Evolutionary conservation across 2,888 invertebrate genomes (phyloP).

Genomic region (Nowickia ferox): DNA sequence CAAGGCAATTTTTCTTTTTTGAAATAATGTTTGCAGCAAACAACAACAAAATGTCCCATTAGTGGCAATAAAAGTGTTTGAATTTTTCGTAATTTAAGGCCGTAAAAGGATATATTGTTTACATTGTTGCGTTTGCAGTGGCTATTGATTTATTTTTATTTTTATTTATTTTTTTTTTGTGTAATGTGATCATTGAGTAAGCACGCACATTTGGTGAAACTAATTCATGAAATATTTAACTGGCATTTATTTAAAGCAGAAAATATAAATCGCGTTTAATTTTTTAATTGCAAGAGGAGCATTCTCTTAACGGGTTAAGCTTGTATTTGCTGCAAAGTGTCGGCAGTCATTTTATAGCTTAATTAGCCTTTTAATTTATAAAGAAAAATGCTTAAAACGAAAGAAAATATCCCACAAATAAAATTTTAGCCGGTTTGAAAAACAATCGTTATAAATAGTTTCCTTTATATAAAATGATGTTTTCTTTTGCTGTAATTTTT

Average conservation of each 20-base stretch:
- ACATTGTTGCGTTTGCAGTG: not conserved
- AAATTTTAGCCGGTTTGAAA: conserved; percentile 60
- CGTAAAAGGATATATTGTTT: conserved; percentile 35
- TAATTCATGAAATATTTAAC: conserved; percentile 24
- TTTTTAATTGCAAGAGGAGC: conserved; percentile 1
- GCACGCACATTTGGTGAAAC: conserved; percentile 53
- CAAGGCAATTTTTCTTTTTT: conserved; percentile 61
- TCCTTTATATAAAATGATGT: conserved; percentile 51
- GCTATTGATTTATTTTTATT: no score
- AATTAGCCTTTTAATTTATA: conserved; percentile 45
- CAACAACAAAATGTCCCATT: conserved; percentile 58
- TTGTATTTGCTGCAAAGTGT: conserved; percentile 18
- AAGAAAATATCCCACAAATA: conserved; percentile 43
- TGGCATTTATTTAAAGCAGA: conserved; percentile 32
- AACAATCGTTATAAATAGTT: conserved; percentile 63
- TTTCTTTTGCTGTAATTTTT: conserved; percentile 5
- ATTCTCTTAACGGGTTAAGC: conserved; percentile 24
- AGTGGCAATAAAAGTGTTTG: conserved; percentile 47
- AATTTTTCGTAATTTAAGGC: conserved; percentile 44
- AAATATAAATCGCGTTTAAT: conserved; percentile 22
- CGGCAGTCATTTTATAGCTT: conserved; percentile 47
- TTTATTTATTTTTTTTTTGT: conserved; percentile 28
- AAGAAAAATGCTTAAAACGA: not conserved
- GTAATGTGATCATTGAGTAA: conserved; percentile 59
- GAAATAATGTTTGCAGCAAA: conserved; percentile 43